phyloP scores from a whole-genome alignment of 2,797 vertebrate species.

The Tamandua tetradactyla region DNA sequence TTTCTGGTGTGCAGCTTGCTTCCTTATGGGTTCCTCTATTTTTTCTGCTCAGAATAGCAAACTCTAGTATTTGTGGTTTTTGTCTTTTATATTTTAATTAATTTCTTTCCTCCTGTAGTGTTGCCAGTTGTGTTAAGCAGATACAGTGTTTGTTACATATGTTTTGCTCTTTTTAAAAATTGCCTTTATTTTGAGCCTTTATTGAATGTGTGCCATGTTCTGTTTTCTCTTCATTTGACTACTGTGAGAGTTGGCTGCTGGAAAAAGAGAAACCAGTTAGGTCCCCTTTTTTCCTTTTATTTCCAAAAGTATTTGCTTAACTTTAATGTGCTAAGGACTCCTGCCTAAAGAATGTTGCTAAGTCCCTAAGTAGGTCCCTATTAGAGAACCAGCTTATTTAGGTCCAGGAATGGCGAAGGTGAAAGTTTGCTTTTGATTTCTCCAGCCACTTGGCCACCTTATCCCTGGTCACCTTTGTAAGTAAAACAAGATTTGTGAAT shows the following conservation, averaged over 20 bases:
- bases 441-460: not conserved
- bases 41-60: not conserved
- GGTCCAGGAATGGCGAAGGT: not conserved
- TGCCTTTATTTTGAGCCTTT: not conserved
- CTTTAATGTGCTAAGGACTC: not conserved
- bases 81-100: slow-evolving; percentile 41
- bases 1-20: not conserved
- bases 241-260: not conserved
- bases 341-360: slow-evolving; percentile 26
- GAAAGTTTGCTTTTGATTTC: not conserved
- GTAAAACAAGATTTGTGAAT: slow-evolving; percentile 1
- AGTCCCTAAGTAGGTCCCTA: not conserved
- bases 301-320: not conserved
- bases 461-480: not conserved
- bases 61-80: slow-evolving; percentile 23
- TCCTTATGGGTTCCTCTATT: not conserved
- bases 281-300: not conserved
- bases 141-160: not conserved
- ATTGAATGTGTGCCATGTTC: not conserved
- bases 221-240: not conserved
- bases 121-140: not conserved
- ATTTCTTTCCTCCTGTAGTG: not conserved
- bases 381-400: not conserved
- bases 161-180: not conserved
- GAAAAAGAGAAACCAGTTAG: not conserved